Percentiles rank a stretch among this genome's conserved stretches.
These are phyloP conservation scores for Ophion ventricosus DNA, from an alignment of 2,888 invertebrate genomes.

Conservation along the genomic window DNA sequence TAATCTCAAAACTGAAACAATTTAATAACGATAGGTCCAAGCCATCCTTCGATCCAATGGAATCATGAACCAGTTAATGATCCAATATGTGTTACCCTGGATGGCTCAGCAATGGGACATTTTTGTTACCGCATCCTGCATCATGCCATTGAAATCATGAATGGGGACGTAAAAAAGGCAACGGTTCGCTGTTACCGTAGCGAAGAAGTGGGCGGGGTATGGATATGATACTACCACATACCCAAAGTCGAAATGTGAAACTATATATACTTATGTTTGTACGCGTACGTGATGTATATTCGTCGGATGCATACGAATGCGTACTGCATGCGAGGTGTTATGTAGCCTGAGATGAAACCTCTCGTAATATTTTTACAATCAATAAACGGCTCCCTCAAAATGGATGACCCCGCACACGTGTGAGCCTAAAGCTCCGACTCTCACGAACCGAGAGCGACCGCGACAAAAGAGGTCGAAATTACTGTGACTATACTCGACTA, in stretches of 20 bases:
- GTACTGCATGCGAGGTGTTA: constrained; percentile 1
- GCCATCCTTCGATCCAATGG: no score
- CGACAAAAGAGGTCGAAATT: constrained; percentile 66
- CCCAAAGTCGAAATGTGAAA: background rate
- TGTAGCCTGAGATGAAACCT: constrained; percentile 35
- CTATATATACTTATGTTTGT: background rate
- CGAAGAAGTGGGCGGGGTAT: constrained; percentile 7
- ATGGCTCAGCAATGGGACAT: background rate
- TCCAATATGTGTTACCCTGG: background rate
- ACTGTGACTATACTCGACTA: constrained; percentile 43
- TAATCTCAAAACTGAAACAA: background rate
- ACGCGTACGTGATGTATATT: background rate
- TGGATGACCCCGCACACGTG: constrained; percentile 49
- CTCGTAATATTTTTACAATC: constrained; percentile 74
- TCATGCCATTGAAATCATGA: constrained; percentile 10
- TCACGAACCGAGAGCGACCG: constrained; percentile 63
- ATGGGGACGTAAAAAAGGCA: constrained; percentile 8
- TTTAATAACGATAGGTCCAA: background rate
- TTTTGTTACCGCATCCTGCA: constrained; percentile 11
- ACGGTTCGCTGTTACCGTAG: constrained; percentile 13
- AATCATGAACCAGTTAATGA: background rate
- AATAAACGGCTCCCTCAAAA: constrained; percentile 70
- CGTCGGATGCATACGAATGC: background rate
- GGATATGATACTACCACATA: background rate
- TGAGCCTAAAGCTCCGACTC: constrained; percentile 67